Evolutionary conservation across 2,113 vertebrate genomes (phyloP), one percentile per base, ranked within the genome.

Genomic region (Heterochromis multidens): DNA sequence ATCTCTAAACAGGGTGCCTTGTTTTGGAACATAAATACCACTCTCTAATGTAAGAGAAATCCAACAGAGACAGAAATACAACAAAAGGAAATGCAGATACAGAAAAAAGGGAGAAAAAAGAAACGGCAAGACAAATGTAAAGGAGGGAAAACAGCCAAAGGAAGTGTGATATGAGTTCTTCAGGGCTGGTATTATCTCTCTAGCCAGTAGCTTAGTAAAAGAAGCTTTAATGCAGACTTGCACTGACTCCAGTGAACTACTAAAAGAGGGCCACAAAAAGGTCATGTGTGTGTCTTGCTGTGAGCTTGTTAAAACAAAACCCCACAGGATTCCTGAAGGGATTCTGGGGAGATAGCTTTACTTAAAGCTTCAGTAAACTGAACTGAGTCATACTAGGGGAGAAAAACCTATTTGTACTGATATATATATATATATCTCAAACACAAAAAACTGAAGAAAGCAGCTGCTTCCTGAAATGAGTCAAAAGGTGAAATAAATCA

Each of bases 281-380:
- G 91, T 92, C 92, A 92, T 72, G 79, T 62, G 82, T 72, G 76
- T 67, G 83, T 92, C 89, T 88, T 56, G 77, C 87, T 88, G 80
- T 77, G 84, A 88, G 91, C 93, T 89, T 89, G 91, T 90, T 93
- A 91, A 93, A 93, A 93, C 84, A 92, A 93, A 94, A 85, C 80
- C 88, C 80, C 21, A 35, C 19, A 58, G 80, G 84, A 87, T 89
- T 86, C 82, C 78, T 82, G 5, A 60, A 86, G 87, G 92, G 87
- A 84, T 86, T 92, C 56, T 56, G 78, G 46, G 76, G 8, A 88
- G 88, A 89, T 89, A 83, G 82, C 78, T 85, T 88, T 63, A 80
- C 82, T 91, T 70, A 72, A 82, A 83, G 79, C 88, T 72, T 85
- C 49, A 58, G 74, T 31, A 56, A 83, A 61, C 35, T 37, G 79